These are phyloP conservation scores for Mandrillus leucophaeus DNA, from an alignment of 2,113 vertebrate species.

Conservation along the genomic window DNA sequence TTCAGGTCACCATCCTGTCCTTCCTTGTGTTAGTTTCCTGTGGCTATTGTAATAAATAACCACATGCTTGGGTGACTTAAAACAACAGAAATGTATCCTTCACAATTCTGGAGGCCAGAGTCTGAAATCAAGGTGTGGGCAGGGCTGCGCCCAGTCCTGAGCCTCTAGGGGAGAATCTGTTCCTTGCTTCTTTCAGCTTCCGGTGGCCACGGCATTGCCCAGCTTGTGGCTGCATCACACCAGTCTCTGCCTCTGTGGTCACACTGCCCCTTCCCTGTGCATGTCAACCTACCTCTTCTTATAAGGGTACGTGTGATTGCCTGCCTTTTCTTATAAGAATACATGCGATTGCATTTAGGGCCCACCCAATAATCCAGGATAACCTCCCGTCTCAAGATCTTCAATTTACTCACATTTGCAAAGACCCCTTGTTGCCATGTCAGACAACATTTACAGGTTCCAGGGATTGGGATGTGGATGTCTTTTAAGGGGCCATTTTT, in stretches of 20 bases:
- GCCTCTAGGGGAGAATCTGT: not conserved
- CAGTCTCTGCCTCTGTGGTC: not conserved
- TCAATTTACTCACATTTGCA: not conserved
- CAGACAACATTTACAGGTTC: not conserved
- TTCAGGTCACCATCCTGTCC: not conserved
- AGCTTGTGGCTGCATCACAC: not conserved
- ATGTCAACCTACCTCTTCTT: not conserved
- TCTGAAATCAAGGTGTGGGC: not conserved
- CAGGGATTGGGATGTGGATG: not conserved
- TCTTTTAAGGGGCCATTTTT: not conserved
- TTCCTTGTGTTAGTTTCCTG: not conserved
- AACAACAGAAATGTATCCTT: not conserved
- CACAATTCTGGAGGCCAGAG: not conserved
- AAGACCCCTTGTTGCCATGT: not conserved
- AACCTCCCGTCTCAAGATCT: not conserved
- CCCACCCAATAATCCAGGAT: not conserved
- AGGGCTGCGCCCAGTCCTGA: not conserved
- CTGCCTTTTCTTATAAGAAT: not conserved
- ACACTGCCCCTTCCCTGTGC: not conserved
- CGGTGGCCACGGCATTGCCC: not conserved
- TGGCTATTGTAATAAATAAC: not conserved
- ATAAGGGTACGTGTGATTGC: not conserved
- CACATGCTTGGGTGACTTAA: not conserved
- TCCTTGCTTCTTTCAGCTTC: not conserved
- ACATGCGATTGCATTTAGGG: not conserved